phyloP scores from a whole-genome alignment of 2,888 invertebrate species.

The Ctena decussata region DNA sequence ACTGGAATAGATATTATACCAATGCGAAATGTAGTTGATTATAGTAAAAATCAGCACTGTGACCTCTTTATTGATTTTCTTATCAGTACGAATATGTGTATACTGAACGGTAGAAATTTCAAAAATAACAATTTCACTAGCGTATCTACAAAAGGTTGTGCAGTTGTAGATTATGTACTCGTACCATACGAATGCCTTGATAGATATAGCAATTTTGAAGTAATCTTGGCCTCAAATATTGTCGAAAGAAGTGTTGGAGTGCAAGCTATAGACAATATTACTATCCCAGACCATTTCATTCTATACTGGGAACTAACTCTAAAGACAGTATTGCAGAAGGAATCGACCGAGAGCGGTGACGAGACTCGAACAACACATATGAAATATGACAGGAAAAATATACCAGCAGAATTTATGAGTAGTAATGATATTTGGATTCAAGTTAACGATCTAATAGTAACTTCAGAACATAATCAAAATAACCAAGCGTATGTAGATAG shows the following conservation, averaged over 20 bases:
- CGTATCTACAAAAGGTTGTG: neutral
- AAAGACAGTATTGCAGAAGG: neutral
- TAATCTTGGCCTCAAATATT: neutral
- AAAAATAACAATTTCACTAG: neutral
- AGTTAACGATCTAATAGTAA: neutral
- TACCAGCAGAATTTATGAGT: neutral
- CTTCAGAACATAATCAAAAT: neutral
- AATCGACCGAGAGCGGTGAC: neutral
- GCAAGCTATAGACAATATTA: neutral
- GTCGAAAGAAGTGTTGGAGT: neutral
- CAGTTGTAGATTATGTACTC: neutral
- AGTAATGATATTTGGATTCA: neutral
- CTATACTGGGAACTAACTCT: neutral
- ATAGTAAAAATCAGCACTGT: too few relatives aligned
- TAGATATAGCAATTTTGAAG: neutral
- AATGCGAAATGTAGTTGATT: too few relatives aligned
- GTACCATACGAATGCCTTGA: neutral
- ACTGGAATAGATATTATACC: too few relatives aligned
- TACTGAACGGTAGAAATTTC: neutral
- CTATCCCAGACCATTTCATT: neutral
- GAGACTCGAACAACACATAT: neutral
- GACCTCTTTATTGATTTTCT: neutral
- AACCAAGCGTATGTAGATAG: neutral
- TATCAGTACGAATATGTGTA: neutral
- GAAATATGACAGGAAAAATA: neutral